A percentile compares a stretch with the other conserved stretches of the same genome.
Conservation (phyloP, 1,140 invertebrate genomes). For the Gryon sp. region DNA sequence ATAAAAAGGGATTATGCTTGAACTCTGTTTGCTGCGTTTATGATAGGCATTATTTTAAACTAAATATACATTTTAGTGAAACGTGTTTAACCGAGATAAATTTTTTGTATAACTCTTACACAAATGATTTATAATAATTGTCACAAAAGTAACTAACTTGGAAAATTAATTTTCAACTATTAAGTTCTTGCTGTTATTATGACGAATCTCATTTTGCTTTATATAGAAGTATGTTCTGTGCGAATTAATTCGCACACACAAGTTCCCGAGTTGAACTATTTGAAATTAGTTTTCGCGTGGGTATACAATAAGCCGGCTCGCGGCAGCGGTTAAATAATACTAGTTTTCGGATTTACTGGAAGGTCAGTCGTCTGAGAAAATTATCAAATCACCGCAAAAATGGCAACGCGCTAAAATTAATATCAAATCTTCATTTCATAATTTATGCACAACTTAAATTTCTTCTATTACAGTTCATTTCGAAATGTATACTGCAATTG, state of each 20-base stretch:
- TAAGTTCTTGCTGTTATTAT: conserved; percentile 47
- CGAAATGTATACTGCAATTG: no score
- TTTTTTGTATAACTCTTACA: background rate
- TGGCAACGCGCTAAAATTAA: conserved; percentile 12
- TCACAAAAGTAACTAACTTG: conserved; percentile 1
- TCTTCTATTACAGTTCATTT: no score
- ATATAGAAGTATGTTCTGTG: conserved; percentile 28
- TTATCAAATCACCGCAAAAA: conserved; percentile 42
- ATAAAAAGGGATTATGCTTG: no score
- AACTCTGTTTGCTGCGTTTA: no score
- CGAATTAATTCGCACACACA: conserved; percentile 45
- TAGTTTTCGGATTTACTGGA: conserved; percentile 43
- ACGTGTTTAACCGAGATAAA: background rate
- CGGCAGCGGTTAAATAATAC: conserved; percentile 48
- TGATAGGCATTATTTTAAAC: conserved; percentile 29
- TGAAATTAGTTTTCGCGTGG: conserved; percentile 56
- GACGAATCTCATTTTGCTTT: conserved; percentile 53
- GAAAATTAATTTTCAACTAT: conserved; percentile 47
- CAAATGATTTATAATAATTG: background rate
- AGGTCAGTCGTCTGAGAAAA: conserved; percentile 49
- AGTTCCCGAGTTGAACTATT: conserved; percentile 29
- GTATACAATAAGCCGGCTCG: conserved; percentile 48
- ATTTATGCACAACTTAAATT: no score
- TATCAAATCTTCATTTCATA: conserved; percentile 17
- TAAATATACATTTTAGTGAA: conserved; percentile 15